A percentile compares a stretch with the other conserved stretches of the same genome.
These are phyloP conservation scores for Tolmerus cingulatus DNA, from an alignment of 2,888 invertebrate species.

Conservation along the genomic window DNA sequence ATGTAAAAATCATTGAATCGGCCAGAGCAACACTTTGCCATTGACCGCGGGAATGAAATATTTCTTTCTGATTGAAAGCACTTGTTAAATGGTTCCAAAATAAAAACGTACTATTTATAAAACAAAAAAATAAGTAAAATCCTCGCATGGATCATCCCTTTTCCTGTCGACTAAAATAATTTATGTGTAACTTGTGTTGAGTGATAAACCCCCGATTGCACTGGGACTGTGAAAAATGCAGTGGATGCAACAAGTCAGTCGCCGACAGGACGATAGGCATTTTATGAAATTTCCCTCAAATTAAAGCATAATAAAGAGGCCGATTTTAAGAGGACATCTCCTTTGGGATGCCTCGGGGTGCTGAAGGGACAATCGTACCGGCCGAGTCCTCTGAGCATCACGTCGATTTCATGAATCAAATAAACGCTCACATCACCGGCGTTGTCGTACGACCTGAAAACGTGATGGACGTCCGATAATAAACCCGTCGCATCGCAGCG, in stretches of 20 bases:
- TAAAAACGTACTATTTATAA: background rate
- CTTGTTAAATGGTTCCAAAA: background rate
- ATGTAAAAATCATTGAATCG: background rate
- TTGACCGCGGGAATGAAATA: background rate
- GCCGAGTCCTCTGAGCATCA: background rate
- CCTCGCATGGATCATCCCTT: background rate
- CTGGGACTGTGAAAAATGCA: background rate
- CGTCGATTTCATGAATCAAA: constrained; percentile 28
- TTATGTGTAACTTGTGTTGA: background rate
- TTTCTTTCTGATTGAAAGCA: background rate
- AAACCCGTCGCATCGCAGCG: background rate
- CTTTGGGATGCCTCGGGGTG: background rate
- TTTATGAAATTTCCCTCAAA: background rate
- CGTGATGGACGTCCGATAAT: constrained; percentile 12
- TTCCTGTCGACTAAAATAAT: background rate
- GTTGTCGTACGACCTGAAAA: background rate
- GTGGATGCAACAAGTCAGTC: background rate
- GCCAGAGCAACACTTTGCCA: background rate
- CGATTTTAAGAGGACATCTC: background rate
- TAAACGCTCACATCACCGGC: background rate
- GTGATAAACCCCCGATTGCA: background rate
- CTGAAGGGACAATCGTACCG: background rate
- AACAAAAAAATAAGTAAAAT: background rate
- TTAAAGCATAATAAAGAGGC: constrained; percentile 1
- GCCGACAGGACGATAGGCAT: background rate